These are phyloP conservation scores for Meloidogyne floridensis DNA, from an alignment of 1,140 invertebrate species.

Conservation along the genomic window DNA sequence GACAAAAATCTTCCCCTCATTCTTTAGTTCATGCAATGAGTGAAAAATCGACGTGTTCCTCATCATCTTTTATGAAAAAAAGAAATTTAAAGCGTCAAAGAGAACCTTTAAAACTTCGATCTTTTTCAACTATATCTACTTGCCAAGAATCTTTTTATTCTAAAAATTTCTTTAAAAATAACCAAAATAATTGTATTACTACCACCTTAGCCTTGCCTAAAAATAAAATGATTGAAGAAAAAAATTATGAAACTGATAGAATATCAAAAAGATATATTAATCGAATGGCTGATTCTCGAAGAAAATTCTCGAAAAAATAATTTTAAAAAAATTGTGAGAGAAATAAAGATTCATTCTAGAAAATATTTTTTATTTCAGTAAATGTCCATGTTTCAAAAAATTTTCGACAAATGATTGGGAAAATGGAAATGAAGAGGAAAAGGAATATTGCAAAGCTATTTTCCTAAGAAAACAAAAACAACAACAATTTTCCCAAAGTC, in stretches of 20 bases:
- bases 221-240: constrained; percentile 5
- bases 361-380: background rate
- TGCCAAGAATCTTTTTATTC: background rate
- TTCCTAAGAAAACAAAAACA: background rate
- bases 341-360: too few relatives aligned
- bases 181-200: too few relatives aligned
- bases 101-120: constrained; percentile 3
- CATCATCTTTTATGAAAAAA: background rate
- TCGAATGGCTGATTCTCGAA: background rate
- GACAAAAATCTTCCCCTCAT: background rate
- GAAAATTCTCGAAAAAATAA: background rate
- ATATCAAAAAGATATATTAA: background rate
- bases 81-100: background rate
- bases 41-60: background rate
- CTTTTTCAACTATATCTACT: background rate
- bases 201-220: background rate
- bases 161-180: too few relatives aligned
- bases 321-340: background rate
- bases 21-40: constrained; percentile 4
- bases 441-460: background rate
- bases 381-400: background rate
- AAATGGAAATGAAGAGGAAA: background rate
- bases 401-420: background rate
- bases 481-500: background rate
- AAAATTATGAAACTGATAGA: background rate